A percentile compares a stretch with the other conserved stretches of the same genome.
phyloP scores from a whole-genome alignment of 2,797 vertebrate genomes.

The Enteromius paludinosus region DNA sequence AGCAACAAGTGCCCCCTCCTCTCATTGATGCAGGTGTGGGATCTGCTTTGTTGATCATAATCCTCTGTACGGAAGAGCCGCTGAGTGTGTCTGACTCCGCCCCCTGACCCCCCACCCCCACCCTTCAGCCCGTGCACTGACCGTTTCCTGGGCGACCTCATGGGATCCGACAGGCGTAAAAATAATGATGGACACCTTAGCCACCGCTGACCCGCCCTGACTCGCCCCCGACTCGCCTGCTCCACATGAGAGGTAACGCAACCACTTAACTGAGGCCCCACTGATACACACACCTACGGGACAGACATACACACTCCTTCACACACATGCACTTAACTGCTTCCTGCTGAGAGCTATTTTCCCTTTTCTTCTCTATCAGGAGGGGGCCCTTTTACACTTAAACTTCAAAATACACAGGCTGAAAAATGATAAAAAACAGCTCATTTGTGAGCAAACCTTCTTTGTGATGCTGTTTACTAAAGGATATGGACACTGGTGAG shows the following conservation, averaged over 20 bases:
- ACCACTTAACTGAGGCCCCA: slow-evolving; percentile 90
- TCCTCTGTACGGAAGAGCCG: slow-evolving; percentile 87
- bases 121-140: slow-evolving; percentile 80
- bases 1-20: slow-evolving; percentile 55
- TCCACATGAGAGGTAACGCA: slow-evolving; percentile 89
- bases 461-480: slow-evolving; percentile 9
- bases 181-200: slow-evolving; percentile 99
- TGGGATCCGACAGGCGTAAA: slow-evolving; percentile 99
- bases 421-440: slow-evolving; percentile 12
- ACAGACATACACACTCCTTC: slow-evolving; percentile 43
- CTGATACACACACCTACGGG: slow-evolving; percentile 37
- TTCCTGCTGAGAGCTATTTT: slow-evolving; percentile 33
- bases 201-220: slow-evolving; percentile 83
- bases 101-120: slow-evolving; percentile 86
- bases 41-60: slow-evolving; percentile 96
- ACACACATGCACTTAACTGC: slow-evolving; percentile 34
- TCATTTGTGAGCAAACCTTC: slow-evolving; percentile 19
- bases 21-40: slow-evolving; percentile 87
- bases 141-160: slow-evolving; percentile 89
- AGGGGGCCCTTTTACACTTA: slow-evolving; percentile 27
- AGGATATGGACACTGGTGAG: slow-evolving; percentile 33
- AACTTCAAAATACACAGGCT: slow-evolving; percentile 15
- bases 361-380: slow-evolving; percentile 11
- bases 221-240: slow-evolving; percentile 88
- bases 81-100: slow-evolving; percentile 97